Evolutionary conservation across 2,888 invertebrate genomes (phyloP).

Genomic region (Synanthedon vespiformis): DNA sequence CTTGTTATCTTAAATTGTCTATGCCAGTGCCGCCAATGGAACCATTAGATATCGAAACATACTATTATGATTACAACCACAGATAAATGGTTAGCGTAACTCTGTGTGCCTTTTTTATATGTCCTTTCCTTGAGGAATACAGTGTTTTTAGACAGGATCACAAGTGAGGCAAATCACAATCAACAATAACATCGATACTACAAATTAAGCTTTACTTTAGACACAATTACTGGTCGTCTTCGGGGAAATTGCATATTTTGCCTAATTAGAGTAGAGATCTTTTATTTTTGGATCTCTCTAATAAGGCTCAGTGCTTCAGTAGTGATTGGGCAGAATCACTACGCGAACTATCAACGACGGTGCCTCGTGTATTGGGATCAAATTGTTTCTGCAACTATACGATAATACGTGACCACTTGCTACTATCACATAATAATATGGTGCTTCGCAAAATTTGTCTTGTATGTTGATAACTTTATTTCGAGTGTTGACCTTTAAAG

Average conservation of each 20-base stretch:
- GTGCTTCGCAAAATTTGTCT: constrained; percentile 36
- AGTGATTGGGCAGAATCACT: constrained; percentile 23
- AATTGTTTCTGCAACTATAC: constrained; percentile 31
- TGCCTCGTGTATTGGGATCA: constrained; percentile 37
- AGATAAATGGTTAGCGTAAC: too few relatives aligned
- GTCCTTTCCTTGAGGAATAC: too few relatives aligned
- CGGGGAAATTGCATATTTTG: constrained; percentile 2
- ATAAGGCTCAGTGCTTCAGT: constrained; percentile 40
- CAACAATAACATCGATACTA: neutral
- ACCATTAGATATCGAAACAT: too few relatives aligned
- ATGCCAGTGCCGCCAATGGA: too few relatives aligned
- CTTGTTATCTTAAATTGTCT: too few relatives aligned
- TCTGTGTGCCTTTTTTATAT: too few relatives aligned
- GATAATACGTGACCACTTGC: constrained; percentile 25
- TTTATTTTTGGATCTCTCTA: constrained; percentile 20
- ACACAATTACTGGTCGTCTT: neutral
- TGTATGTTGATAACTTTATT: constrained; percentile 21
- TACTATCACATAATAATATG: constrained; percentile 37
- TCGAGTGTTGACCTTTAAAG: constrained; percentile 2
- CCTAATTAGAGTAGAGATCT: constrained; percentile 24
- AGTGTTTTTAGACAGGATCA: neutral
- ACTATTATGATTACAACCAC: too few relatives aligned
- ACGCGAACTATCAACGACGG: constrained; percentile 34
- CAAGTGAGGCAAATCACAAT: neutral
- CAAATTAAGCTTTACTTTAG: neutral